Evolutionary conservation across 2,113 vertebrate species (phyloP).

Genomic region (Echinops telfairi): DNA sequence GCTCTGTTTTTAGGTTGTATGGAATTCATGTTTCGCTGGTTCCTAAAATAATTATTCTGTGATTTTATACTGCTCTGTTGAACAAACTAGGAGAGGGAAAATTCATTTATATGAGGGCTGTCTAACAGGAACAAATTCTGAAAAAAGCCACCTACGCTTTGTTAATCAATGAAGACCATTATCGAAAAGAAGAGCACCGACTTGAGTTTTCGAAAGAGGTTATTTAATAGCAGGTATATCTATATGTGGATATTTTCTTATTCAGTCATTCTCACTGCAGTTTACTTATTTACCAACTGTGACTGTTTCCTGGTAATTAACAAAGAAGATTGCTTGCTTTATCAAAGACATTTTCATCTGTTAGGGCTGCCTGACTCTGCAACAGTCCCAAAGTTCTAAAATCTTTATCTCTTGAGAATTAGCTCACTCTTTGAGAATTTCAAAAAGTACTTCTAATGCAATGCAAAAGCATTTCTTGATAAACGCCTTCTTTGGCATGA

Average conservation of each 20-base stretch:
- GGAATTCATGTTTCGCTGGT: neutral
- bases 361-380: neutral
- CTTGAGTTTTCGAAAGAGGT: neutral
- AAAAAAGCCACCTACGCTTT: neutral
- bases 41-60: neutral
- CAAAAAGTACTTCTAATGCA: neutral
- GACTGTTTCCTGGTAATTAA: neutral
- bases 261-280: neutral
- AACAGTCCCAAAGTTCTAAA: neutral
- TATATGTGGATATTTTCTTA: slow-evolving; percentile 28
- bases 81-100: neutral
- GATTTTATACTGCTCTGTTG: neutral
- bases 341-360: neutral
- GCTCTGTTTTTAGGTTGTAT: neutral
- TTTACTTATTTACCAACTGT: neutral
- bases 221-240: neutral
- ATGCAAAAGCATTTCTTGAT: slow-evolving; percentile 19
- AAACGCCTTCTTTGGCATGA: neutral
- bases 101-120: neutral
- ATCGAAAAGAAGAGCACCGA: neutral
- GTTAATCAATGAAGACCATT: neutral
- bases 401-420: neutral
- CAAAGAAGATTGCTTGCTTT: neutral
- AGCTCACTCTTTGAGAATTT: slow-evolving; percentile 21
- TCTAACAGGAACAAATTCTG: neutral